phyloP scores from a whole-genome alignment of 2,797 vertebrate genomes.

The Diplodus sargus region DNA sequence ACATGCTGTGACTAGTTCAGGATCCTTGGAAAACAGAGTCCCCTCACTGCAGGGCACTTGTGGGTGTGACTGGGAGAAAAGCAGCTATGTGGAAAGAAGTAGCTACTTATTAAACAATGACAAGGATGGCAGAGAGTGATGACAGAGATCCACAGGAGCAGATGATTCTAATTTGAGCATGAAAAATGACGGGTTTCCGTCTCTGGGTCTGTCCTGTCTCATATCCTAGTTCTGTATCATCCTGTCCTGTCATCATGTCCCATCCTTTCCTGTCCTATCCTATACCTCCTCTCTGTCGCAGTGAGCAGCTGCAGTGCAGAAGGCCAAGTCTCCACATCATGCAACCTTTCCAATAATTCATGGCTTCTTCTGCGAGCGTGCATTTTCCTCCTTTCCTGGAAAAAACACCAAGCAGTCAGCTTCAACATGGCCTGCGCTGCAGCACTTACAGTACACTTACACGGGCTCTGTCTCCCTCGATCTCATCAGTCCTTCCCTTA shows the following conservation, averaged over 20 bases:
- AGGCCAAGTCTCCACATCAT: conserved; percentile 30
- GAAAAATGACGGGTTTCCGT: conserved; percentile 26
- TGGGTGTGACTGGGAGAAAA: conserved; percentile 53
- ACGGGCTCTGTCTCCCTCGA: conserved; percentile 25
- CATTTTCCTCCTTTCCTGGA: neutral
- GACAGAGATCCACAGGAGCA: conserved; percentile 1
- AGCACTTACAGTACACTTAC: neutral
- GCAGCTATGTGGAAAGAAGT: neutral
- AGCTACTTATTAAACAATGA: conserved; percentile 15
- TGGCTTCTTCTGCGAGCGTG: conserved; percentile 3
- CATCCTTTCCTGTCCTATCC: conserved; percentile 23
- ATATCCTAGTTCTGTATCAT: conserved; percentile 4
- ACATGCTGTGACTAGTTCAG: conserved; percentile 71
- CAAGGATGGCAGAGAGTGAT: neutral
- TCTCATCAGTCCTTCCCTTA: conserved; percentile 33
- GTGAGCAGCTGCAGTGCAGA: conserved; percentile 63
- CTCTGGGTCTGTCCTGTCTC: neutral
- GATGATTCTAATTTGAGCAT: neutral
- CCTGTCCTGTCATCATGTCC: neutral
- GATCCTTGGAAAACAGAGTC: conserved; percentile 10
- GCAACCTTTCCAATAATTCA: conserved; percentile 39
- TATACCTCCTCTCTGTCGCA: conserved; percentile 52
- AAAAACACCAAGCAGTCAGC: conserved; percentile 10
- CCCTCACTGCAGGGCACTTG: conserved; percentile 4
- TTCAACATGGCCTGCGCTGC: conserved; percentile 40